Evolutionary conservation across 2,797 vertebrate species (phyloP).

Genomic region (Hemibagrus guttatus): DNA sequence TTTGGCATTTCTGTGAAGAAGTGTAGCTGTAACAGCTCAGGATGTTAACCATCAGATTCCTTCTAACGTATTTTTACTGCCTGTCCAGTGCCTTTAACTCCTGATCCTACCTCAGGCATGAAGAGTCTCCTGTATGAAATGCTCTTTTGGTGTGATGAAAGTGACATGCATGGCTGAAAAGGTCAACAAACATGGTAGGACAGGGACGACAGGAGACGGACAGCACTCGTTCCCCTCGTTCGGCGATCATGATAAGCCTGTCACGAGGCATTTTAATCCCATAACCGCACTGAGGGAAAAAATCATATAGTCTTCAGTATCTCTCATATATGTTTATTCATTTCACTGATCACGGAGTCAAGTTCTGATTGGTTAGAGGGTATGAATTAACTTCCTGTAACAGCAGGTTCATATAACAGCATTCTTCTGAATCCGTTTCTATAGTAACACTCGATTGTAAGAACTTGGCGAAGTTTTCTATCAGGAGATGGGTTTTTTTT

Average conservation of each 20-base stretch:
- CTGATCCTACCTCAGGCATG: conserved; percentile 18
- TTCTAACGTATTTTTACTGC: not conserved
- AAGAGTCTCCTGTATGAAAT: not conserved
- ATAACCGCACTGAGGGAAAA: no score
- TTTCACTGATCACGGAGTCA: not conserved
- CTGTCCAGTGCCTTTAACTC: conserved; percentile 9
- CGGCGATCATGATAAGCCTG: not conserved
- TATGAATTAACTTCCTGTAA: no score
- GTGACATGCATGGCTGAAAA: conserved; percentile 36
- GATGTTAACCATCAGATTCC: not conserved
- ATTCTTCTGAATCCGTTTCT: not conserved
- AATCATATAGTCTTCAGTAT: no score
- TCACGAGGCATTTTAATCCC: not conserved
- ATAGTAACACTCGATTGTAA: not conserved
- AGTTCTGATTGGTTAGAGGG: not conserved
- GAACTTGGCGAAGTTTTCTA: not conserved
- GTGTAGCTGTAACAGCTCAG: not conserved
- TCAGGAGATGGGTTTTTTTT: not conserved
- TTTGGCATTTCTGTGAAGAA: not conserved
- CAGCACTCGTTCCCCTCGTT: not conserved
- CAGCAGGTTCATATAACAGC: not conserved
- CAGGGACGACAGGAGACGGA: not conserved
- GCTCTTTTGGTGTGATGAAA: conserved; percentile 28
- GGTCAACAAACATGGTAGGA: conserved; percentile 34
- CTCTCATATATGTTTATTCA: not conserved